Evolutionary conservation across 2,888 invertebrate species (phyloP).

Genomic region (Tiphia femorata): DNA sequence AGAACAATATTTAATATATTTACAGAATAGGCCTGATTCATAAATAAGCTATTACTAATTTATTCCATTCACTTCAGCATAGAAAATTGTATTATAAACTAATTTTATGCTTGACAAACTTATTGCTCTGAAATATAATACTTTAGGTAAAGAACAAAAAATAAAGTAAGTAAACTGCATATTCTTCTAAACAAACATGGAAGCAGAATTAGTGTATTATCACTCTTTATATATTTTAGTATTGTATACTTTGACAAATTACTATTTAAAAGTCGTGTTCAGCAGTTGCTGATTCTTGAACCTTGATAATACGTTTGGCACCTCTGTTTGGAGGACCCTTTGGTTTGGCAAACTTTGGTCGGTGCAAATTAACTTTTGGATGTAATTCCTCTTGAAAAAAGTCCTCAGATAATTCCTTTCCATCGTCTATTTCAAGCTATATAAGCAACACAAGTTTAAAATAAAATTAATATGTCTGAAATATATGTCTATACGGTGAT

Average conservation of each 20-base stretch:
- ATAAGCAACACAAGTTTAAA: slow-evolving; percentile 58
- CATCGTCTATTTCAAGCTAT: slow-evolving; percentile 92
- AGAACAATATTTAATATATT: slow-evolving; percentile 18
- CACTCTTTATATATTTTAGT: slow-evolving; percentile 3
- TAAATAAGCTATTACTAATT: slow-evolving; percentile 5
- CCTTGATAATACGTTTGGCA: slow-evolving; percentile 87
- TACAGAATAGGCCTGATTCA: slow-evolving; percentile 55
- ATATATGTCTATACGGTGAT: neutral
- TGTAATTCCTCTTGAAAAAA: slow-evolving; percentile 94
- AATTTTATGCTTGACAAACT: neutral
- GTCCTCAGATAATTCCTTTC: slow-evolving; percentile 90
- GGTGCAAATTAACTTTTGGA: slow-evolving; percentile 89
- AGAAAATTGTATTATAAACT: too few species aligned
- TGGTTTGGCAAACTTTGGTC: slow-evolving; percentile 95
- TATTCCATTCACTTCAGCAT: neutral
- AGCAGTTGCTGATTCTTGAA: slow-evolving; percentile 58
- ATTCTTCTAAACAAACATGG: slow-evolving; percentile 8
- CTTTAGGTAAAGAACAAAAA: neutral
- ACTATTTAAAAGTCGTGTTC: slow-evolving; percentile 46
- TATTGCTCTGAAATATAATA: neutral
- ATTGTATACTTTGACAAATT: slow-evolving; percentile 19
- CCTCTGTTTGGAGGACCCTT: slow-evolving; percentile 96
- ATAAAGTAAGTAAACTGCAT: neutral
- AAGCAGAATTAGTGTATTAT: neutral
- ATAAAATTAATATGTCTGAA: slow-evolving; percentile 18